These are phyloP conservation scores for Drosophila kanapiae DNA, from an alignment of 1,140 invertebrate species.

Conservation along the genomic window DNA sequence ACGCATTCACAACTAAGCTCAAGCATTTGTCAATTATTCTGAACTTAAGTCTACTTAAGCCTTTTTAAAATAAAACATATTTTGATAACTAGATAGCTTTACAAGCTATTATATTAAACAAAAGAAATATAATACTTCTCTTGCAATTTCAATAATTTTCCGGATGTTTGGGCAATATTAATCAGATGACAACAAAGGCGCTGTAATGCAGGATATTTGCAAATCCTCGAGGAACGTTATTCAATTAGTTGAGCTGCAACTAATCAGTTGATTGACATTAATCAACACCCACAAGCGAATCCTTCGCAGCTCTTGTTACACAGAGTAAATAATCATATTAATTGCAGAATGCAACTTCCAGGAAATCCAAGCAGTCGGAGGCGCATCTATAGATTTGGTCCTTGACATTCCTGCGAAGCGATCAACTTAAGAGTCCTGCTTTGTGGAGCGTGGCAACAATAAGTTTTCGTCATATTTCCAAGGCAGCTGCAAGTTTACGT, in stretches of 20 bases:
- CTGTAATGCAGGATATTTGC: constrained; percentile 3
- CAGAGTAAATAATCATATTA: constrained; percentile 70
- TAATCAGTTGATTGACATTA: constrained; percentile 74
- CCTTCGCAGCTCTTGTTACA: constrained; percentile 21
- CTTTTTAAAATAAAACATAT: too few species aligned
- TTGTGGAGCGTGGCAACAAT: constrained; percentile 56
- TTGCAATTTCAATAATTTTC: constrained; percentile 24
- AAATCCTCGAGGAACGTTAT: constrained; percentile 5
- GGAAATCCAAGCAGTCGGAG: constrained; percentile 31
- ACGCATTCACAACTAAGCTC: too few species aligned
- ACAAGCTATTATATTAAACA: neutral
- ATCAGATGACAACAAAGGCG: constrained; percentile 5
- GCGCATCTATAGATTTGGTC: constrained; percentile 26
- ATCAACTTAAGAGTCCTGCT: constrained; percentile 8
- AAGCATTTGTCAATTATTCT: neutral
- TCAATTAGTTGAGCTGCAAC: constrained; percentile 47
- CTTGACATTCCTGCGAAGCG: constrained; percentile 11
- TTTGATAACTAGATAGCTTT: neutral
- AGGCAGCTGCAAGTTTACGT: constrained; percentile 25
- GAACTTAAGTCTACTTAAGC: neutral
- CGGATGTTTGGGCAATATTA: constrained; percentile 5
- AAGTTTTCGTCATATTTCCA: constrained; percentile 62
- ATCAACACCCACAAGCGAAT: constrained; percentile 59
- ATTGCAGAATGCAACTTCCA: constrained; percentile 40
- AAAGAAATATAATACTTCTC: neutral